Percentiles rank a stretch among this genome's conserved stretches.
Conservation (phyloP, 1,140 invertebrate species). For the Ips nitidus region DNA sequence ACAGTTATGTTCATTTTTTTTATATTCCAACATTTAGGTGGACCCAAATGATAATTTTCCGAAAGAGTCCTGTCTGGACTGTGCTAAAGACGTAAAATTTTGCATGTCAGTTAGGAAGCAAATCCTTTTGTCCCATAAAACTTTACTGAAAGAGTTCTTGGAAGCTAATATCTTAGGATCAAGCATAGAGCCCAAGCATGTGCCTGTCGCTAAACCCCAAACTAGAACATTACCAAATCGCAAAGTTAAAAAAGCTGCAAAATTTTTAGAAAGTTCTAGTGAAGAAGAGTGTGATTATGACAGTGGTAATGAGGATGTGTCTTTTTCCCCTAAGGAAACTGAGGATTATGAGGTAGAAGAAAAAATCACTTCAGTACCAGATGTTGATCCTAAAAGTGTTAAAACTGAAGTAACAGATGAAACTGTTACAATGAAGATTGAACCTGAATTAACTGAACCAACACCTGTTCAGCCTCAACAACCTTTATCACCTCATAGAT, state of each 20-base stretch:
- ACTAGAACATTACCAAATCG: not conserved
- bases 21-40: conserved; percentile 22
- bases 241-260: not conserved
- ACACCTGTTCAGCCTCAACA: conserved; percentile 3
- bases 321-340: no score
- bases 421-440: conserved; percentile 1
- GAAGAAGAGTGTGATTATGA: conserved; percentile 8
- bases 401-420: conserved; percentile 5
- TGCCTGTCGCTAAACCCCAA: not conserved
- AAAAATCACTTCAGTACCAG: conserved; percentile 19
- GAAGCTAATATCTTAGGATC: not conserved
- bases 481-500: conserved; percentile 14
- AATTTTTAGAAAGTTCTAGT: conserved; percentile 20
- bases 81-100: conserved; percentile 38
- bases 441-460: not conserved
- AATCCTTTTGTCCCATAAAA: conserved; percentile 34
- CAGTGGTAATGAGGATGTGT: not conserved
- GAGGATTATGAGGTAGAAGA: conserved; percentile 11
- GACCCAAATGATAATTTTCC: conserved; percentile 33
- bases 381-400: not conserved
- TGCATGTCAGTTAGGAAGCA: conserved; percentile 33
- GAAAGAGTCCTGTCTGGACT: conserved; percentile 37
- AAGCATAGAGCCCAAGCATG: not conserved
- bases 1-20: not conserved
- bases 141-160: conserved; percentile 17